These are phyloP conservation scores for Podotricha telesiphe DNA, from an alignment of 2,888 invertebrate species.

Conservation along the genomic window DNA sequence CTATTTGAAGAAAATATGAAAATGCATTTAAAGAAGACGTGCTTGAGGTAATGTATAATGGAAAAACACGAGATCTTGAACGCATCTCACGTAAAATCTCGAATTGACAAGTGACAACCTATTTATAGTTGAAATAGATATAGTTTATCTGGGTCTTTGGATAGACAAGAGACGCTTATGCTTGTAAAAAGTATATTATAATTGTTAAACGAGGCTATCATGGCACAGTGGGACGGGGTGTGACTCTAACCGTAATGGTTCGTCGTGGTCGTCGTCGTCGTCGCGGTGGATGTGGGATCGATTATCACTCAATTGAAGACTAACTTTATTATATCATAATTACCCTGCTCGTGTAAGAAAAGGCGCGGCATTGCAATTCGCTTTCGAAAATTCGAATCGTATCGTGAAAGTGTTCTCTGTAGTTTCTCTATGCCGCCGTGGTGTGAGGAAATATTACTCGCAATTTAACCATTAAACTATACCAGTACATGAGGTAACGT, in stretches of 20 bases:
- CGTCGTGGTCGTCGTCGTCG: no score
- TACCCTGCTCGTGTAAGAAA: no score
- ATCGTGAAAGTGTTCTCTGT: no score
- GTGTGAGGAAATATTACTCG: background rate
- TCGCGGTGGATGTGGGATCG: no score
- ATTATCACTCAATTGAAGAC: no score
- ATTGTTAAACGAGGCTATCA: background rate
- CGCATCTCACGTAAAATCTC: background rate
- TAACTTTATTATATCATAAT: no score
- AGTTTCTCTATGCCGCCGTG: no score
- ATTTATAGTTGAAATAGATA: constrained; percentile 10
- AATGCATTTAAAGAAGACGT: constrained; percentile 3
- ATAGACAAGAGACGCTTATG: background rate
- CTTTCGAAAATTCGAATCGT: no score
- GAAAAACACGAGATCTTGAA: constrained; percentile 1
- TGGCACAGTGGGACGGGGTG: no score
- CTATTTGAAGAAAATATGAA: constrained; percentile 1
- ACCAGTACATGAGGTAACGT: background rate
- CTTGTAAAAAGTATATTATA: background rate
- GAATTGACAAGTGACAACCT: background rate
- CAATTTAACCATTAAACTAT: background rate
- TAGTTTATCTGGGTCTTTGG: background rate
- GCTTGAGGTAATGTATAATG: background rate
- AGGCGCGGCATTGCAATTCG: no score
- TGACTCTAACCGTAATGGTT: no score